Evolutionary conservation across 2,797 vertebrate genomes (phyloP), one percentile per base, ranked within the genome.

Genomic region (Gallirallus australis): DNA sequence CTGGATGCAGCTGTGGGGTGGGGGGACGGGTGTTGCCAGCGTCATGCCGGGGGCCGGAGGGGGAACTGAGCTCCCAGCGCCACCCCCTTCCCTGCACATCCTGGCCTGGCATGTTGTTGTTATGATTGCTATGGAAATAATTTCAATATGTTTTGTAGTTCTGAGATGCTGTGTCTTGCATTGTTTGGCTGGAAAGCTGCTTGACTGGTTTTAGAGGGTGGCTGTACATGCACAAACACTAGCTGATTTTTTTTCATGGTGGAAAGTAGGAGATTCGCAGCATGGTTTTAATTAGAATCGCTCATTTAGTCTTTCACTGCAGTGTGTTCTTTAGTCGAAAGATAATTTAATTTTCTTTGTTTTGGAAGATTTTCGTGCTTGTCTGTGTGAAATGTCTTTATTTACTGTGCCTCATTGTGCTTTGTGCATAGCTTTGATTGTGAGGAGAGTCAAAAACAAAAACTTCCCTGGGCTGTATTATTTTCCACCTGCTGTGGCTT

Each of bases 221-320:
- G 84, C 48, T 94, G 65, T 75, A 81, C 60, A 37, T 35, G 71
- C 79, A 64, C 37, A 63, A 72, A 61, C 48, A 10, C 84, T 78
- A 40, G 82, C 42, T 83, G 78, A 12, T 31, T 63, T 54, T 82
- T 86, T 56, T 59, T 79, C 16, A 25, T 59, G 69, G 77, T 77
- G 91, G 64, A 88, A 93, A 88, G 89, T 81, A 75, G 57, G 66
- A 95, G 85, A 89, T 93, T 95, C 94, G 17, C 93, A 94, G 95
- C 72, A 35, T 94, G 96, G 90, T 95, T 96, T 97, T 93, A 96
- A 96, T 97, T 94, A 95, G 94, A 94, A 82, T 82, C 11, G 28
- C 81, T 96, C 85, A 78, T 93, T 94, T 96, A 82, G 82, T 78
- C 87, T 92, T 96, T 97, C 92, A 35, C 48, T 83, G 94, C 93